Evolutionary conservation across 2,888 invertebrate genomes (phyloP).

Genomic region (Cerceris ruficornis): DNA sequence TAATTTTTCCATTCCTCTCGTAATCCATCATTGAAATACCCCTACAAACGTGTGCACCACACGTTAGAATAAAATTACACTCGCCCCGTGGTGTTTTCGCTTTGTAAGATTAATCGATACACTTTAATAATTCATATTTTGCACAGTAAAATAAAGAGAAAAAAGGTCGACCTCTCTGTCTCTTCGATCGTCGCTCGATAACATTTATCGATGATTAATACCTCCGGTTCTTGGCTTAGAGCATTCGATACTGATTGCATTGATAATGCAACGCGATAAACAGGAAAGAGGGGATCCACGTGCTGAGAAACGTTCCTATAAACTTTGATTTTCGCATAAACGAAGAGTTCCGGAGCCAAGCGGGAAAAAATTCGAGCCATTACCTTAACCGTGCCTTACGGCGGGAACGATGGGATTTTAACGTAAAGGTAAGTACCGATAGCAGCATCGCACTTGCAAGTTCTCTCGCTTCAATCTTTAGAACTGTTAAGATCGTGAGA

Average conservation of each 20-base stretch:
- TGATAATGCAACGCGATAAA: neutral
- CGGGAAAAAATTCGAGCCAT: neutral
- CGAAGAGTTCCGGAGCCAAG: neutral
- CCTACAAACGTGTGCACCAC: no score
- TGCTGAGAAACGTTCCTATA: neutral
- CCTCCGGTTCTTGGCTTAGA: neutral
- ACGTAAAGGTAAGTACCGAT: conserved; percentile 39
- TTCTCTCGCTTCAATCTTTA: conserved; percentile 24
- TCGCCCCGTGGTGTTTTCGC: no score
- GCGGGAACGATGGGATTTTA: conserved; percentile 28
- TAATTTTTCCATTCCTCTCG: no score
- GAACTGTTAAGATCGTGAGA: conserved; percentile 13
- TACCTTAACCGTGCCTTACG: conserved; percentile 38
- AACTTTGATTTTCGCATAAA: conserved; percentile 30
- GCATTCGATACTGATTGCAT: neutral
- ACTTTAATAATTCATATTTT: no score
- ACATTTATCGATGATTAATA: neutral
- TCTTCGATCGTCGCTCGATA: neutral
- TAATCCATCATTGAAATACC: no score
- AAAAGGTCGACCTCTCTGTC: no score
- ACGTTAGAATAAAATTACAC: no score
- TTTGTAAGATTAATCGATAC: no score
- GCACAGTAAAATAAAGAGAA: neutral
- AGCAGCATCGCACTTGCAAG: conserved; percentile 22
- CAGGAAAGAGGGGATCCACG: neutral